A percentile compares a stretch with the other conserved stretches of the same genome.
Evolutionary conservation across 1,140 invertebrate genomes (phyloP).

Genomic region (Polyergus mexicanus): DNA sequence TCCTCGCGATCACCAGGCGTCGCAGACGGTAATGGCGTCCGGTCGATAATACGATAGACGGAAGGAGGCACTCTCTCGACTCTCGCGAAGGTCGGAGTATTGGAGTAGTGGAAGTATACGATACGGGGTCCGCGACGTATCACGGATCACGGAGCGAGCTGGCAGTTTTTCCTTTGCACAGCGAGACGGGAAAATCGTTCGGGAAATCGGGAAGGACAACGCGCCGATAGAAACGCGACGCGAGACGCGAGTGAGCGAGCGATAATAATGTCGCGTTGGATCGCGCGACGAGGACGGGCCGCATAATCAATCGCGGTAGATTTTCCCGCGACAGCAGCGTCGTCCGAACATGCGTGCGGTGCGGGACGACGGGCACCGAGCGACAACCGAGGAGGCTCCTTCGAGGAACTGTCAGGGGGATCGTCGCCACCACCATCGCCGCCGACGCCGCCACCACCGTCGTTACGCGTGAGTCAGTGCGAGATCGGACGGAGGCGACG

Average conservation of each 20-base stretch:
- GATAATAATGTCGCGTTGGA: constrained; percentile 38
- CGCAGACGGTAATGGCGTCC: constrained; percentile 73
- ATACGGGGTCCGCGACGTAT: too few species aligned
- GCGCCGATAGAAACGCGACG: too few species aligned
- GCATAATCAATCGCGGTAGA: constrained; percentile 32
- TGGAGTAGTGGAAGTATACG: constrained; percentile 17
- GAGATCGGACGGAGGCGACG: constrained; percentile 70
- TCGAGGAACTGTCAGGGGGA: constrained; percentile 72
- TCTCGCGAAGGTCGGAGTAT: constrained; percentile 30
- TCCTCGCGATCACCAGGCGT: not conserved
- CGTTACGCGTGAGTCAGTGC: constrained; percentile 72
- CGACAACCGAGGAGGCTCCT: constrained; percentile 71
- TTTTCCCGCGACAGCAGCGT: constrained; percentile 21
- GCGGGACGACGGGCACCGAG: constrained; percentile 52
- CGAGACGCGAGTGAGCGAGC: not conserved
- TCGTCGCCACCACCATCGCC: constrained; percentile 49
- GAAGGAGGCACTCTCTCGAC: constrained; percentile 66
- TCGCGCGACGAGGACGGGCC: constrained; percentile 55
- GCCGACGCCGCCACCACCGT: constrained; percentile 41
- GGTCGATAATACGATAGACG: constrained; percentile 79
- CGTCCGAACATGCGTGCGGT: constrained; percentile 55
- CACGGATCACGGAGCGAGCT: not conserved
- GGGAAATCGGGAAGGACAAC: not conserved
- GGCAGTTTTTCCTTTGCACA: constrained; percentile 1
- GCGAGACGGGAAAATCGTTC: too few species aligned